phyloP scores from a whole-genome alignment of 2,113 vertebrate species.

The Hemibagrus wyckioides region DNA sequence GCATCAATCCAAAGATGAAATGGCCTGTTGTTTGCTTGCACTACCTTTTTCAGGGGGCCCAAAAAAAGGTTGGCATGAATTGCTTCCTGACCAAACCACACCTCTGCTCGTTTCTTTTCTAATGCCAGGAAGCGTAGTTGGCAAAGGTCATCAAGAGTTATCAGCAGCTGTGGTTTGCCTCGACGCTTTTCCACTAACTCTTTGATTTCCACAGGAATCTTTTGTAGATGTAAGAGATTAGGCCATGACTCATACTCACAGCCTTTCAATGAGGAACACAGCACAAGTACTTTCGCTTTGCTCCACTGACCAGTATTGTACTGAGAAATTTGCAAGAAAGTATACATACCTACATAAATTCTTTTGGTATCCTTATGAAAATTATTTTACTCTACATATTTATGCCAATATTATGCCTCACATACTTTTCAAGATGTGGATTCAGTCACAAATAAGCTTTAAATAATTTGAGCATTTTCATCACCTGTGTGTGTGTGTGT shows the following conservation, averaged over 20 bases:
- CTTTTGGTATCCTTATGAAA: not conserved
- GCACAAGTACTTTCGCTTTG: slow-evolving; percentile 12
- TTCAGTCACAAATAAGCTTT: not conserved
- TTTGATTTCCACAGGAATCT: not conserved
- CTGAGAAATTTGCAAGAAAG: not conserved
- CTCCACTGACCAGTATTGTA: not conserved
- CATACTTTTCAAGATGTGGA: not conserved
- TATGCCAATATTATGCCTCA: not conserved
- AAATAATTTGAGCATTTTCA: not conserved
- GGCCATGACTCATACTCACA: not conserved
- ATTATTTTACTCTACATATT: not conserved
- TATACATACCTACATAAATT: not conserved
- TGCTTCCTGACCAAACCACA: slow-evolving; percentile 31
- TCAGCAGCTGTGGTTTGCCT: not conserved
- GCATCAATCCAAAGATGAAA: slow-evolving; percentile 41
- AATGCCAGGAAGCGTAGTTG: slow-evolving; percentile 25
- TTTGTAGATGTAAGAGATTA: not conserved
- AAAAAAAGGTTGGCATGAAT: slow-evolving; percentile 4
- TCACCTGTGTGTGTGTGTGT: not conserved
- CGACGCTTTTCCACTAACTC: not conserved
- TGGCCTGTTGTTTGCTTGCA: slow-evolving; percentile 29
- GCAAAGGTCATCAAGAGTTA: not conserved
- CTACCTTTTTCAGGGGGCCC: not conserved
- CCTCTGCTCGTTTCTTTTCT: not conserved
- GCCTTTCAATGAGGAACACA: not conserved